These are phyloP conservation scores for Machaerirhynchus nigripectus DNA, from an alignment of 2,113 vertebrate species.

Conservation along the genomic window DNA sequence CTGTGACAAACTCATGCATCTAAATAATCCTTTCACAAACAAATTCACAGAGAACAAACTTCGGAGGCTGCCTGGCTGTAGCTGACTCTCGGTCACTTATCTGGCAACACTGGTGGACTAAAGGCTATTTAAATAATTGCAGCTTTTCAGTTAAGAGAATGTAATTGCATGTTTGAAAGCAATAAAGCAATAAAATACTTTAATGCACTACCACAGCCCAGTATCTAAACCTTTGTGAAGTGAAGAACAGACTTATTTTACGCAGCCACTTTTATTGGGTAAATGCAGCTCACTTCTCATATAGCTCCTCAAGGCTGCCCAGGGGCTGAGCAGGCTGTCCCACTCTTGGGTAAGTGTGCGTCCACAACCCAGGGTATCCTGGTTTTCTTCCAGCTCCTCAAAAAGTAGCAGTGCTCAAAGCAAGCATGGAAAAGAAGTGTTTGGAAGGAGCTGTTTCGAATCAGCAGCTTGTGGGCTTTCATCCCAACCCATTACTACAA, in stretches of 20 bases:
- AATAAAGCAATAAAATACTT: neutral
- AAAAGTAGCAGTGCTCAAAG: neutral
- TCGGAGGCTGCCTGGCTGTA: neutral
- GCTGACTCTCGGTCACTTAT: neutral
- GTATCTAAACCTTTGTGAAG: neutral
- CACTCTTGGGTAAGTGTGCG: neutral
- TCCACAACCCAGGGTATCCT: neutral
- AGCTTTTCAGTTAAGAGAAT: neutral
- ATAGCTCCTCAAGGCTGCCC: fast-evolving
- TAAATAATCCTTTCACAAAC: neutral
- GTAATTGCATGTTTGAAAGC: neutral
- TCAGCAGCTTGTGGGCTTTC: neutral
- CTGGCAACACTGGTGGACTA: neutral
- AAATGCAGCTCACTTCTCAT: neutral
- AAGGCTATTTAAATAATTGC: neutral
- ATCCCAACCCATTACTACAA: neutral
- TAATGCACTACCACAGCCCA: neutral
- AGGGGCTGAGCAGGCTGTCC: neutral
- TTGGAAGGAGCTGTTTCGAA: neutral
- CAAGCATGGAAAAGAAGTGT: neutral
- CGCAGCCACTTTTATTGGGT: neutral
- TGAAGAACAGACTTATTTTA: neutral
- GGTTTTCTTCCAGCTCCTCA: neutral
- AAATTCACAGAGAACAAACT: neutral
- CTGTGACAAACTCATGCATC: neutral